Percentiles rank a stretch among this genome's conserved stretches.
These are phyloP conservation scores for Burhinus bistriatus DNA, from an alignment of 2,113 vertebrate species.

Conservation along the genomic window DNA sequence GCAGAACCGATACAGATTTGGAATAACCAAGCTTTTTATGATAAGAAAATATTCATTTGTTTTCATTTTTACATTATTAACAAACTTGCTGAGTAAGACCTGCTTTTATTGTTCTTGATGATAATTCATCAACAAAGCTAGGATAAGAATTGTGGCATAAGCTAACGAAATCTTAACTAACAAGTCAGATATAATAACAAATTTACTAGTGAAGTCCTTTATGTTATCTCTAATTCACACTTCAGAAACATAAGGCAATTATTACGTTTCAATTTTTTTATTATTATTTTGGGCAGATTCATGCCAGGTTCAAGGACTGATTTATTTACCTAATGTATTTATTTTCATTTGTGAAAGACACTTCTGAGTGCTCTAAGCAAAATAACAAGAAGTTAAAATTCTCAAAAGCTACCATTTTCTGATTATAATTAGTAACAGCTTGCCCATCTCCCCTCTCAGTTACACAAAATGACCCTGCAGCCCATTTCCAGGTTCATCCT, in stretches of 20 bases:
- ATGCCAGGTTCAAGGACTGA: neutral
- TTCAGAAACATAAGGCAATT: neutral
- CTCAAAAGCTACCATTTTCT: neutral
- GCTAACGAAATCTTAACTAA: neutral
- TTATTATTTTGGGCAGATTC: neutral
- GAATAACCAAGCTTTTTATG: neutral
- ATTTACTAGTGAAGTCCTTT: neutral
- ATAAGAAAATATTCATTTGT: neutral
- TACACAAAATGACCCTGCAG: neutral
- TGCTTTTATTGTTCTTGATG: neutral
- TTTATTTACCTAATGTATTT: neutral
- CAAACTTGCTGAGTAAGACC: neutral
- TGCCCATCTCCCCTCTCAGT: neutral
- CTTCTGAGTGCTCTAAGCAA: neutral
- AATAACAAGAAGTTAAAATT: neutral
- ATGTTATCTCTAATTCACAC: neutral
- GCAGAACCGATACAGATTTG: neutral
- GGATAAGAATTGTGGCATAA: neutral
- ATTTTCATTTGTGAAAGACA: neutral
- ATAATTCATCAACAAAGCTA: neutral
- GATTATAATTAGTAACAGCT: neutral
- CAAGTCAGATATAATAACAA: neutral
- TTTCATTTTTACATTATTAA: slow-evolving; percentile 25
- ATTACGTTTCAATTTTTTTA: neutral
- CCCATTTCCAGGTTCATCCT: neutral